Percentiles rank a stretch among this genome's conserved stretches.
Conservation (phyloP, 2,888 invertebrate genomes). For the Dexiosoma caninum region DNA sequence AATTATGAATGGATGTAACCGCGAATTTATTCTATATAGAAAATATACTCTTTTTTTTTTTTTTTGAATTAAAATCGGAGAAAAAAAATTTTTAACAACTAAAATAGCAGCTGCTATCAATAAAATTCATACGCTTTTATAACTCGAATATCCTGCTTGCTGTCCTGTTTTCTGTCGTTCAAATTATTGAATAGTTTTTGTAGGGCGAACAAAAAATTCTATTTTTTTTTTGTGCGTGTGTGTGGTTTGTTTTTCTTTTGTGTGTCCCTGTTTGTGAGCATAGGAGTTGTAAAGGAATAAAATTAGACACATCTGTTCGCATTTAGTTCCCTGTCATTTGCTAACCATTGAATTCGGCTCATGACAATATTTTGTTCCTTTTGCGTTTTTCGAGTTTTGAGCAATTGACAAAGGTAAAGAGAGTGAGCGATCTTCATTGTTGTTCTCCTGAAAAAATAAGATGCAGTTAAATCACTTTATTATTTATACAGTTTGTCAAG, state of each 20-base stretch:
- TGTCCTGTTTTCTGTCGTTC: slow-evolving; percentile 6
- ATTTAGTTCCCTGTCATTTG: slow-evolving; percentile 23
- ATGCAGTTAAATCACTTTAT: background rate
- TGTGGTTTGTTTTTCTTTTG: no score
- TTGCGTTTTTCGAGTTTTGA: slow-evolving; percentile 8
- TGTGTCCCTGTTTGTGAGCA: slow-evolving; percentile 1
- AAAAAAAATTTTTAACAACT: slow-evolving; percentile 38
- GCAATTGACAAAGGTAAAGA: slow-evolving; percentile 47
- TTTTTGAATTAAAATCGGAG: no score
- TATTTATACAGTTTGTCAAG: background rate
- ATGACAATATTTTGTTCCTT: slow-evolving; percentile 25
- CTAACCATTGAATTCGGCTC: slow-evolving; percentile 3
- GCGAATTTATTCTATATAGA: no score
- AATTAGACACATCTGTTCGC: slow-evolving; percentile 55
- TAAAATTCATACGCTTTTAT: slow-evolving; percentile 31
- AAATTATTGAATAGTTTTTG: slow-evolving; percentile 1
- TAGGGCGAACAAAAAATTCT: slow-evolving; percentile 36
- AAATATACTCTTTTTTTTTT: no score
- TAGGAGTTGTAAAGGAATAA: background rate
- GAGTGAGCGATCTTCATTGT: slow-evolving; percentile 8
- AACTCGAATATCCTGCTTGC: slow-evolving; percentile 57
- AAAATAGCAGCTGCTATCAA: slow-evolving; percentile 59
- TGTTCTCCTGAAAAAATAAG: background rate
- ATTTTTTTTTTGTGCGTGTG: slow-evolving; percentile 13
- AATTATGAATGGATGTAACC: background rate